Conservation (phyloP, 2,113 vertebrate genomes). For the Oncorhynchus mykiss region DNA sequence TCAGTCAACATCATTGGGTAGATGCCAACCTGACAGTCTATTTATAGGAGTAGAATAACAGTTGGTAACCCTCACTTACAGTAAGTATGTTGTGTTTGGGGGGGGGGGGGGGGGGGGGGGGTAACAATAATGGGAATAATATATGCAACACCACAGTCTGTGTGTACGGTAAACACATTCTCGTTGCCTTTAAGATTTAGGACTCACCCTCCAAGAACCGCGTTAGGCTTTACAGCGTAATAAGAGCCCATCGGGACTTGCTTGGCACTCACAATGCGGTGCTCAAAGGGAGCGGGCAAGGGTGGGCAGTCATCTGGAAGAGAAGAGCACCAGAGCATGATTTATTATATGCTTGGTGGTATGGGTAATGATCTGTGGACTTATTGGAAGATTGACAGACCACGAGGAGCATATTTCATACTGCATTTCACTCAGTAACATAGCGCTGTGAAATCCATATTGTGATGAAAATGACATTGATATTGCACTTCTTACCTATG, state of each 20-base stretch:
- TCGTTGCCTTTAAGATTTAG: not conserved
- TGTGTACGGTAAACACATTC: not conserved
- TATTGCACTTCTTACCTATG: constrained; percentile 43
- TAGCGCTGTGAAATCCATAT: not conserved
- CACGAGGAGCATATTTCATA: not conserved
- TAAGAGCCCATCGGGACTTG: constrained; percentile 65
- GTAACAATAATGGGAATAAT: not conserved
- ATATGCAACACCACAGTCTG: not conserved
- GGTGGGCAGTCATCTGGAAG: constrained; percentile 82
- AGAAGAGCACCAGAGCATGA: constrained; percentile 8
- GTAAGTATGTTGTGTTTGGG: not conserved
- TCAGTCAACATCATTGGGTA: constrained; percentile 19
- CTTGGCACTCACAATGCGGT: constrained; percentile 81
- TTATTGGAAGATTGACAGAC: not conserved
- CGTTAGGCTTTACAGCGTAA: constrained; percentile 73
- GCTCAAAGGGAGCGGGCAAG: constrained; percentile 83
- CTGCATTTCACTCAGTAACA: not conserved
- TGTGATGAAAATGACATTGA: not conserved
- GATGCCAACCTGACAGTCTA: constrained; percentile 27
- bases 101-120: not conserved
- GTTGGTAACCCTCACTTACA: constrained; percentile 9
- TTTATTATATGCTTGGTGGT: not conserved
- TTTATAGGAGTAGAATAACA: constrained; percentile 32
- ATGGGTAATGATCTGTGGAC: not conserved
- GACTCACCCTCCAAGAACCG: constrained; percentile 85